phyloP scores from a whole-genome alignment of 53 echinoderm and acorn worm genomes.

The Glandiceps talaboti region DNA sequence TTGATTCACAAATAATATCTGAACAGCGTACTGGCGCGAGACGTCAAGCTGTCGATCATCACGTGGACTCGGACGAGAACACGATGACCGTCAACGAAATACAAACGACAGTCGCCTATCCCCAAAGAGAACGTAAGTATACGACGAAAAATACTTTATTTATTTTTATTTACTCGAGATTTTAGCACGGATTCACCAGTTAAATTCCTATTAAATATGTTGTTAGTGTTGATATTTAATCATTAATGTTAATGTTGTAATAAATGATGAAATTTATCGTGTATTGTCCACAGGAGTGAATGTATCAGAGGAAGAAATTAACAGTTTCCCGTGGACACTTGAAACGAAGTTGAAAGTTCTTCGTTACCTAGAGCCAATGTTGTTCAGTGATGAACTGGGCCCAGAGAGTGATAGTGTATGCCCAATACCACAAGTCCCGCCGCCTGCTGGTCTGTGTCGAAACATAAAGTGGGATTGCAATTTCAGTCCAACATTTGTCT shows the following conservation, averaged over 20 bases:
- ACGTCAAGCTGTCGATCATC: too few relatives aligned
- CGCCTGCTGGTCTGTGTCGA: conserved; percentile 31
- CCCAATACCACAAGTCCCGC: conserved; percentile 23
- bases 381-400: conserved; percentile 26
- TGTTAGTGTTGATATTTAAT: too few relatives aligned
- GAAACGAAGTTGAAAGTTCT: conserved; percentile 11
- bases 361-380: conserved; percentile 21
- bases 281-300: background rate
- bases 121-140: background rate
- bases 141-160: background rate
- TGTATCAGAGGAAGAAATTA: background rate
- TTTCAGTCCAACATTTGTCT: conserved; percentile 45
- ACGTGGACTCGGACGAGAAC: too few relatives aligned
- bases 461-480: conserved; percentile 40
- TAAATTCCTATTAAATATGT: too few relatives aligned
- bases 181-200: too few relatives aligned
- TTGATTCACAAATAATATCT: too few relatives aligned
- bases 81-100: too few relatives aligned
- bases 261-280: background rate
- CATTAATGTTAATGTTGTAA: background rate
- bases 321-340: conserved; percentile 9
- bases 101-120: background rate
- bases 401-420: conserved; percentile 42
- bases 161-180: background rate
- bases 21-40: too few relatives aligned